Conservation (phyloP, 2,113 vertebrate genomes). For the Myrmophylax atrothorax region DNA sequence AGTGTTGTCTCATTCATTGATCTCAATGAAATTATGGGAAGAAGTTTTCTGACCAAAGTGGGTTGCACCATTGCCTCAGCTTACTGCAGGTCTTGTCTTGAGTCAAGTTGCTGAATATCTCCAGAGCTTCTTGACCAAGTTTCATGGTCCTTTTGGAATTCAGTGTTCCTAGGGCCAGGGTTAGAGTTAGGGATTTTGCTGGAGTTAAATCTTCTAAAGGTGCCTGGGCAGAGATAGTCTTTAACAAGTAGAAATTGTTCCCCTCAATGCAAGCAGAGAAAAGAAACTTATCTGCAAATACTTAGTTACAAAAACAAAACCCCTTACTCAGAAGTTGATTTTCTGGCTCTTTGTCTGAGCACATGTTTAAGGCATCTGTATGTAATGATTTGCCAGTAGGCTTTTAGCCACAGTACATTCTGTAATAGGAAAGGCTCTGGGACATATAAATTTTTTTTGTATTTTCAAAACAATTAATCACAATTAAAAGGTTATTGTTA, state of each 20-base stretch:
- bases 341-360: neutral
- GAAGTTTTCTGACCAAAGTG: neutral
- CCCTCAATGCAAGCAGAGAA: neutral
- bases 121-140: neutral
- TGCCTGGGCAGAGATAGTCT: neutral
- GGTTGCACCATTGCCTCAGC: neutral
- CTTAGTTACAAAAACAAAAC: neutral
- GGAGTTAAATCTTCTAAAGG: neutral
- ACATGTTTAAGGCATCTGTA: neutral
- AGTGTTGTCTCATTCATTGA: neutral
- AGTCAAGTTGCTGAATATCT: neutral
- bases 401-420: neutral
- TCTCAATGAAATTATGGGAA: neutral
- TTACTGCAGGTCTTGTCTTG: neutral
- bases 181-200: neutral
- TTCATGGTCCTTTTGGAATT: neutral
- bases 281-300: neutral
- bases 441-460: neutral
- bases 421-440: neutral
- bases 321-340: neutral
- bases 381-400: neutral
- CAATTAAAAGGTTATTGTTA: neutral
- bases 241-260: neutral
- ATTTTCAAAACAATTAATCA: neutral
- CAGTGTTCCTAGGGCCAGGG: accelerated